Conservation (phyloP, 1,140 invertebrate genomes). For the Trypoxylus dichotomus region DNA sequence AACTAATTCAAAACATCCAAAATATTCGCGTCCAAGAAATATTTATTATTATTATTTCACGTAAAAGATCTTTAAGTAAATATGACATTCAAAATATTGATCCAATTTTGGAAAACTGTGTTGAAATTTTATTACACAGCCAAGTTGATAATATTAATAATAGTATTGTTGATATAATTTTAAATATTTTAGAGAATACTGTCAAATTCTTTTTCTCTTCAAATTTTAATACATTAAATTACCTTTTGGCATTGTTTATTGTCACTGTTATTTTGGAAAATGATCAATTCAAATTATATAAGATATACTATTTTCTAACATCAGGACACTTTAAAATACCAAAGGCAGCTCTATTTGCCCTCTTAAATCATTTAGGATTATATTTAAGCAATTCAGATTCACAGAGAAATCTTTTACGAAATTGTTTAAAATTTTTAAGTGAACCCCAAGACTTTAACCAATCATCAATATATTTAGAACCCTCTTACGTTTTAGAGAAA, state of each 20-base stretch:
- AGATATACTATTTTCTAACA: not conserved
- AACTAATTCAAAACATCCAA: not conserved
- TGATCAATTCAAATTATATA: not conserved
- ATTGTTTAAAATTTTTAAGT: not conserved
- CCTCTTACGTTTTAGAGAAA: not conserved
- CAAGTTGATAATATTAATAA: not conserved
- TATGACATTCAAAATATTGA: not conserved
- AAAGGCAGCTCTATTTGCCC: not conserved
- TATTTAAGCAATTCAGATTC: not conserved
- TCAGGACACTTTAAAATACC: not conserved
- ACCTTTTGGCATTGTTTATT: not conserved
- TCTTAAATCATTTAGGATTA: not conserved
- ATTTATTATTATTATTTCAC: not conserved
- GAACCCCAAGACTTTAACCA: not conserved
- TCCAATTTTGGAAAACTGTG: not conserved
- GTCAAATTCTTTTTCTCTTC: not conserved
- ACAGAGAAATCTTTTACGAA: not conserved
- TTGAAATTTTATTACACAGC: not conserved
- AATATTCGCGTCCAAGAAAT: not conserved
- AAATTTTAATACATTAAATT: not conserved
- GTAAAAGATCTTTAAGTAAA: not conserved
- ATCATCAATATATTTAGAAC: not conserved
- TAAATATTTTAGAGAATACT: not conserved
- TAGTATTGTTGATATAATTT: not conserved
- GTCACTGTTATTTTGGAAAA: not conserved